Percentiles rank a stretch among this genome's conserved stretches.
phyloP scores from a whole-genome alignment of 2,888 invertebrate species.

The Leptothorax acervorum region DNA sequence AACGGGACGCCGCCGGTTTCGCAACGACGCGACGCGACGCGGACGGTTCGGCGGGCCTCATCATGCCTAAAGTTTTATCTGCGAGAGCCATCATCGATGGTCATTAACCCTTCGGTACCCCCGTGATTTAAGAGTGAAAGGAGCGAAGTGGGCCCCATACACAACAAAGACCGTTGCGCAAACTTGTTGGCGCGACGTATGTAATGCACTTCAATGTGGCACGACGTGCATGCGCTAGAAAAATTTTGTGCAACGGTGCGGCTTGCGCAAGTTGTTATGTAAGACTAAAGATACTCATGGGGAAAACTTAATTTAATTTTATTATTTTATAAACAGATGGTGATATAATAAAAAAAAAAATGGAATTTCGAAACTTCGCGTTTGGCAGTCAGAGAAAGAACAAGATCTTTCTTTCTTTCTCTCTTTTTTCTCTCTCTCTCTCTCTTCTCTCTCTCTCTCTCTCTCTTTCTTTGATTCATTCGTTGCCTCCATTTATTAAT shows the following conservation, averaged over 20 bases:
- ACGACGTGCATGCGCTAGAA: slow-evolving; percentile 36
- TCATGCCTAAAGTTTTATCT: neutral
- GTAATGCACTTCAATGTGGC: slow-evolving; percentile 34
- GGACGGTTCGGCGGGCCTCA: too few species aligned
- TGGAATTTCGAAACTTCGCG: too few species aligned
- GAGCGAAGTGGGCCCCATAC: slow-evolving; percentile 40
- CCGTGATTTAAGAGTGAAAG: slow-evolving; percentile 48
- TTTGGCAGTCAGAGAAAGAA: neutral
- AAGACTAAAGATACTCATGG: neutral
- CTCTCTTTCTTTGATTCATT: neutral
- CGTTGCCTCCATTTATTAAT: neutral
- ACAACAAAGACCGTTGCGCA: slow-evolving; percentile 46
- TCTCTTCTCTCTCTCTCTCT: neutral
- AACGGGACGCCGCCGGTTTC: neutral
- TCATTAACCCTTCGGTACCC: slow-evolving; percentile 43
- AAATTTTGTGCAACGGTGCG: slow-evolving; percentile 40
- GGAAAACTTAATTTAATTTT: slow-evolving; percentile 9
- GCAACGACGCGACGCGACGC: neutral
- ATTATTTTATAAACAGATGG: neutral
- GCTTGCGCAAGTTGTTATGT: slow-evolving; percentile 29
- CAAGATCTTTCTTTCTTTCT: neutral
- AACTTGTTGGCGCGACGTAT: slow-evolving; percentile 28
- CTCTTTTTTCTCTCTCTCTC: neutral
- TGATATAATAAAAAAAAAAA: neutral
- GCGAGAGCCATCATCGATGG: neutral